Percentiles rank a stretch among this genome's conserved stretches.
These are phyloP conservation scores for Silurus meridionalis DNA, from an alignment of 2,113 vertebrate species.

Conservation along the genomic window DNA sequence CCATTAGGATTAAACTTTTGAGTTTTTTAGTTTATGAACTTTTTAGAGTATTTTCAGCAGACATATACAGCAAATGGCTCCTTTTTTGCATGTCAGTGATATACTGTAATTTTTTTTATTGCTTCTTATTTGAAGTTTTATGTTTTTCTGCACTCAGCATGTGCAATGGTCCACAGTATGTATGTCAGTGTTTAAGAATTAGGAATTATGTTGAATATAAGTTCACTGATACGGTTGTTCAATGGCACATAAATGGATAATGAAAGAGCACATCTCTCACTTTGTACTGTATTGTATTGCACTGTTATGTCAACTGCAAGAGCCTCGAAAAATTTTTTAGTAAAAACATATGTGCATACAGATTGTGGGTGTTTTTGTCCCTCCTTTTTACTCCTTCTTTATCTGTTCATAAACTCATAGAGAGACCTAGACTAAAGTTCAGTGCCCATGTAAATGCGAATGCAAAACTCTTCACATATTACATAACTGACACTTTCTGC, in stretches of 20 bases:
- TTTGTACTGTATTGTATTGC: constrained; percentile 75
- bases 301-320: constrained; percentile 71
- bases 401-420: neutral
- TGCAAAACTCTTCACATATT: neutral
- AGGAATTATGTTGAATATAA: neutral
- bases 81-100: constrained; percentile 23
- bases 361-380: constrained; percentile 59
- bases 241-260: constrained; percentile 46
- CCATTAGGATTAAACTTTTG: constrained; percentile 12
- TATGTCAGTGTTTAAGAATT: constrained; percentile 20
- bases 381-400: neutral
- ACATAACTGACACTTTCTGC: neutral
- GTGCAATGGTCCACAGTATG: neutral
- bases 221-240: constrained; percentile 2
- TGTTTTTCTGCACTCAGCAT: constrained; percentile 1
- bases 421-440: neutral
- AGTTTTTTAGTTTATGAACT: constrained; percentile 18
- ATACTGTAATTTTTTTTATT: neutral
- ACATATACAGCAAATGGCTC: constrained; percentile 15
- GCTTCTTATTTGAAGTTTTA: constrained; percentile 13
- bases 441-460: neutral
- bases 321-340: constrained; percentile 64
- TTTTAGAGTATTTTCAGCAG: neutral
- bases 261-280: constrained; percentile 72
- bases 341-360: constrained; percentile 71